A percentile compares a stretch with the other conserved stretches of the same genome.
These are phyloP conservation scores for Montifringilla adamsi DNA, from an alignment of 2,113 vertebrate species.

Conservation along the genomic window DNA sequence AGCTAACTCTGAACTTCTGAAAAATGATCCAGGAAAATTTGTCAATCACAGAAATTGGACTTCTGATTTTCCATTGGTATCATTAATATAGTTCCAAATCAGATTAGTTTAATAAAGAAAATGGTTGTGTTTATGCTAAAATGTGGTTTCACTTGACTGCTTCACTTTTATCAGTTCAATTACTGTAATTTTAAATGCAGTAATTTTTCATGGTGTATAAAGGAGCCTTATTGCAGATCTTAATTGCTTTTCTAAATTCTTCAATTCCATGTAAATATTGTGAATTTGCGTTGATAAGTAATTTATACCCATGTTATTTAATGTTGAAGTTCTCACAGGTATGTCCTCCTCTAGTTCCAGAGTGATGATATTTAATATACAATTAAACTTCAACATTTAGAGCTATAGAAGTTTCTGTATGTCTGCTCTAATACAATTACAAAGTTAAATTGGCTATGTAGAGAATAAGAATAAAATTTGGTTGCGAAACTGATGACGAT, in stretches of 20 bases:
- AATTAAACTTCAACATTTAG: constrained; percentile 23
- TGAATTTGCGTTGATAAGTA: constrained; percentile 11
- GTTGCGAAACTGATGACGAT: neutral
- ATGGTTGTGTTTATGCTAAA: neutral
- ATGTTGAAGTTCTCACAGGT: neutral
- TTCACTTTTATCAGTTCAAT: neutral
- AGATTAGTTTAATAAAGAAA: neutral
- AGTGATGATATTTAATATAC: constrained; percentile 16
- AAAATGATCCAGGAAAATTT: neutral
- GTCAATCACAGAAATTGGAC: neutral
- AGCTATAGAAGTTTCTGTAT: neutral
- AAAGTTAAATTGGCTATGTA: neutral
- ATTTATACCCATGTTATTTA: neutral
- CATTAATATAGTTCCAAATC: neutral
- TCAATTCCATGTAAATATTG: constrained; percentile 27
- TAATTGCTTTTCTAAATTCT: constrained; percentile 20
- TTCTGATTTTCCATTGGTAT: neutral
- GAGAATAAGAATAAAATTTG: neutral
- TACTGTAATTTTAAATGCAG: constrained; percentile 6
- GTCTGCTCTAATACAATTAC: neutral
- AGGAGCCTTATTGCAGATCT: neutral
- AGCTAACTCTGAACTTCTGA: neutral
- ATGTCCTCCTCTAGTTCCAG: neutral
- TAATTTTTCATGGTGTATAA: neutral
- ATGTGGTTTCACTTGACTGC: neutral